Evolutionary conservation across 2,797 vertebrate genomes (phyloP), one percentile per base, ranked within the genome.

Genomic region (Enteromius paludinosus): DNA sequence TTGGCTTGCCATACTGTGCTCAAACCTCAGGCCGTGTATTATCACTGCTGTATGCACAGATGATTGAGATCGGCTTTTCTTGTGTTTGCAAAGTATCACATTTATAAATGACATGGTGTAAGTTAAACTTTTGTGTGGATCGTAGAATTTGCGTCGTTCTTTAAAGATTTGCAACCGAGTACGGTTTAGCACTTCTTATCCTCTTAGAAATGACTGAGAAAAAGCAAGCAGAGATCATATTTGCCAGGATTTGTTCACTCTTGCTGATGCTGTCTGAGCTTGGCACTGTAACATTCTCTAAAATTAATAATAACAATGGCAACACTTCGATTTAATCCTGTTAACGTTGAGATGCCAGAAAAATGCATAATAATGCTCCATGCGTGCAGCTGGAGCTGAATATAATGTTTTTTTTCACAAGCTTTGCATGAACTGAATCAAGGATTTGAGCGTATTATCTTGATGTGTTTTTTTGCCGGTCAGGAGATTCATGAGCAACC

Each of bases 181-280:
- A 10, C 52, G 56, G 30, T 78, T 65, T 66, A 35, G 65, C 76
- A 52, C 14, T 5, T 28, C 41, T 64, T 49, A 49, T 65, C 20
- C 61, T 66, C 61, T 78, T 65, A 23, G 28, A 66, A 66, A 49
- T 5, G 23, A 78, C 61, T 66, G 56, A 66, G 49, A 49, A 35
- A 23, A 52, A 52, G 25, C 17, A 66, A 66, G 20, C 23, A 35
- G 20, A 11, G 25, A 30, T 77, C 56, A 77, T 52, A 10, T 78
- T 74, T 78, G 75, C 43, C 25, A 20, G 43, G 41, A 52, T 78
- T 78, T 78, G 41, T 65, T 23, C 41, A 64, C 41, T 65, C 7
- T 28, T 12, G 25, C 41, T 45, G 41, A 64, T 78, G 56, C 61
- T 65, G 28, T 28, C 28, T 33, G 59, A 65, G 59, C 3, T 30